Percentiles rank a stretch among this genome's conserved stretches.
These are phyloP conservation scores for Aporrectodea caliginosa DNA, from an alignment of 1,140 invertebrate genomes.

Conservation along the genomic window DNA sequence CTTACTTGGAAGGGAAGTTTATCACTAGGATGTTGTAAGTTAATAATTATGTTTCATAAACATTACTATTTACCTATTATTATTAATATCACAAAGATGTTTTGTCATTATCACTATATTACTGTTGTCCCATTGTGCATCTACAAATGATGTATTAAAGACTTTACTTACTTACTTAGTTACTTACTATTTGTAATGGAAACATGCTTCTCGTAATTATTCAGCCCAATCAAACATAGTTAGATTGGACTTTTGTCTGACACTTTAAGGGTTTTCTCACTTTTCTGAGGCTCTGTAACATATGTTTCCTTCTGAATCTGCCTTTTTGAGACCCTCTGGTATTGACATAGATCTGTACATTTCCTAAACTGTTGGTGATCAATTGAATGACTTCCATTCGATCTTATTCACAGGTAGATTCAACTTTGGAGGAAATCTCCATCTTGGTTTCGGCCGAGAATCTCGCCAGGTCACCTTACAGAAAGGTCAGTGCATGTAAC, in stretches of 20 bases:
- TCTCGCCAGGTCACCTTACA: constrained; percentile 82
- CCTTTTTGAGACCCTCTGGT: not conserved
- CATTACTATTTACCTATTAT: no score
- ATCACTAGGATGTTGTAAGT: no score
- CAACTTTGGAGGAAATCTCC: constrained; percentile 62
- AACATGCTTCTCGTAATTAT: no score
- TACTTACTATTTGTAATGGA: no score
- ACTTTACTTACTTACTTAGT: no score
- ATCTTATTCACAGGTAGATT: constrained; percentile 39
- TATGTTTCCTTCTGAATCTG: not conserved
- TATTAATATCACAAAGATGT: no score
- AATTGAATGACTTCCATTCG: not conserved
- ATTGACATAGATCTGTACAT: not conserved
- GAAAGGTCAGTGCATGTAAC: constrained; percentile 69
- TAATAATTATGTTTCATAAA: no score
- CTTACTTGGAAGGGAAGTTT: no score
- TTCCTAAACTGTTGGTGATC: not conserved
- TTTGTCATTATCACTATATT: no score
- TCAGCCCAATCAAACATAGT: no score
- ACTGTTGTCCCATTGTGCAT: no score
- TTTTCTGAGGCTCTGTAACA: not conserved
- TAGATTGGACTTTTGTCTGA: not conserved
- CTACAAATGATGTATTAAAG: no score
- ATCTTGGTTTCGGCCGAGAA: constrained; percentile 75
- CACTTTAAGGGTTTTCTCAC: not conserved